Percentiles rank a stretch among this genome's conserved stretches.
Evolutionary conservation across 1,140 invertebrate genomes (phyloP).

Genomic region (Papilio glaucus): DNA sequence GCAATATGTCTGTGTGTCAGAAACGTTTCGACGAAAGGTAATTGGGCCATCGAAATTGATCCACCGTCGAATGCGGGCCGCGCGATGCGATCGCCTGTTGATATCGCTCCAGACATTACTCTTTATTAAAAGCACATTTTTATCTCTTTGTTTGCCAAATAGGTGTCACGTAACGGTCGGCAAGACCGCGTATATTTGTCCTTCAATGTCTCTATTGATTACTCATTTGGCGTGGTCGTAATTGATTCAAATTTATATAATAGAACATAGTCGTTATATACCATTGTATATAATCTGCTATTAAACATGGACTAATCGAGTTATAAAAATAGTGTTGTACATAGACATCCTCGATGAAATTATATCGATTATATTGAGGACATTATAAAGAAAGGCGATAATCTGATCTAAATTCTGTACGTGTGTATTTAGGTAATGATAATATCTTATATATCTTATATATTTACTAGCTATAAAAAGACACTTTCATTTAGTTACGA

Average conservation of each 20-base stretch:
- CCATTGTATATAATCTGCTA: no score
- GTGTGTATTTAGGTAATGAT: no score
- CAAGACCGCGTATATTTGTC: neutral
- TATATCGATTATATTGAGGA: no score
- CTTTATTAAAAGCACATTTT: slow-evolving; percentile 59
- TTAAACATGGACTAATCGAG: no score
- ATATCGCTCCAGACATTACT: slow-evolving; percentile 57
- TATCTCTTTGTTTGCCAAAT: slow-evolving; percentile 6
- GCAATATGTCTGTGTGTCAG: slow-evolving; percentile 42
- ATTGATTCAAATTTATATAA: neutral
- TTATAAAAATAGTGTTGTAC: no score
- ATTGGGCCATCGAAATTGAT: slow-evolving; percentile 69
- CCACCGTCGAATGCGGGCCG: slow-evolving; percentile 57
- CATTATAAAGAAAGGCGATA: no score
- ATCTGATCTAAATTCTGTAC: no score
- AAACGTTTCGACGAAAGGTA: slow-evolving; percentile 57
- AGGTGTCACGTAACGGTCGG: slow-evolving; percentile 8
- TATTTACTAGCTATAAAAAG: no score
- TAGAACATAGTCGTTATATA: no score
- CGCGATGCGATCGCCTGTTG: slow-evolving; percentile 59
- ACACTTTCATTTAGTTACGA: neutral
- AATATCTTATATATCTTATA: no score
- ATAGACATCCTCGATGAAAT: no score
- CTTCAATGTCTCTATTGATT: slow-evolving; percentile 25
- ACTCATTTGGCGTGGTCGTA: neutral